phyloP scores from a whole-genome alignment of 2,113 vertebrate species.

The Calidris pugnax region DNA sequence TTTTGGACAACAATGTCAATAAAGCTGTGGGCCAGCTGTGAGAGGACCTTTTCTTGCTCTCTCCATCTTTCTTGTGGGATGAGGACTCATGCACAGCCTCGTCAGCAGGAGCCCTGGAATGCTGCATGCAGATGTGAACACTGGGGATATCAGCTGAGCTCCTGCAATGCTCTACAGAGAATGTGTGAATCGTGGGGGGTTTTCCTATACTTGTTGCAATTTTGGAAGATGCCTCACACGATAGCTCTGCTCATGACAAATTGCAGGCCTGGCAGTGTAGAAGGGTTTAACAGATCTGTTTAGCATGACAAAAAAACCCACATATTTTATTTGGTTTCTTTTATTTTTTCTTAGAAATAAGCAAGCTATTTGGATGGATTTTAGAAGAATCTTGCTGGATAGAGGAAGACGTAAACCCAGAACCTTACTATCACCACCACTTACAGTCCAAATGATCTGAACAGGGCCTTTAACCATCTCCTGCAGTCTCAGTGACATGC shows the following conservation, averaged over 20 bases:
- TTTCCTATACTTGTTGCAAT: neutral
- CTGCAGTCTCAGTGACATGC: neutral
- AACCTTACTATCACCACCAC: neutral
- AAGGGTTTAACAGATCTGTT: neutral
- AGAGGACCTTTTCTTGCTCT: neutral
- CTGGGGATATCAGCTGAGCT: neutral
- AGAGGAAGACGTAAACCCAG: neutral
- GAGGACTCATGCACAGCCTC: neutral
- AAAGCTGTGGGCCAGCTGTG: neutral
- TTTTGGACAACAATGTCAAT: neutral
- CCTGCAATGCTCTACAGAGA: neutral
- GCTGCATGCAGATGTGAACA: neutral
- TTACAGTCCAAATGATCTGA: neutral
- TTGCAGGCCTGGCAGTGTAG: neutral
- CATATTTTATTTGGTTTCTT: neutral
- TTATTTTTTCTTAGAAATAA: neutral
- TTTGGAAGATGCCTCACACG: neutral
- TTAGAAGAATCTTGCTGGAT: neutral
- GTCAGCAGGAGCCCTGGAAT: neutral
- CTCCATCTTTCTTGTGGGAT: neutral
- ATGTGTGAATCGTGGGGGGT: neutral
- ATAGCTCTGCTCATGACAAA: neutral
- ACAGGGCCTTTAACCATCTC: neutral
- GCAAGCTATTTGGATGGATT: neutral
- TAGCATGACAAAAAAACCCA: neutral